Conservation (phyloP, 37 sponge, comb jelly and placozoan genomes). For the Spongia lamella region DNA sequence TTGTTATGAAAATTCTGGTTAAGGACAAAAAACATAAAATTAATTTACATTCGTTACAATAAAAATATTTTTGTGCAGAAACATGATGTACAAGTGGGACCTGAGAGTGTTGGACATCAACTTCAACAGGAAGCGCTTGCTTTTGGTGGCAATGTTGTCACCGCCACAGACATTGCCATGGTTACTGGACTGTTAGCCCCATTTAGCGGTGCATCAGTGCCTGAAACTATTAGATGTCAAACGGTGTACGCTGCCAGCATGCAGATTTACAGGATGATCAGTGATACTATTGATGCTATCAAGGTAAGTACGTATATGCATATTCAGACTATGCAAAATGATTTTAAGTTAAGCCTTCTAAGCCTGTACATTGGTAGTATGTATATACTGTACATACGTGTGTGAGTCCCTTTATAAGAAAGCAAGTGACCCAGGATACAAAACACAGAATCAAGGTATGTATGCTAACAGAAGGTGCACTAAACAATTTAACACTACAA, state of each 20-base stretch:
- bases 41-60: too few species aligned
- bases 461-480: too few species aligned
- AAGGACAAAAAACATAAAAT: too few species aligned
- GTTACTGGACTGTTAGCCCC: slow-evolving; percentile 44
- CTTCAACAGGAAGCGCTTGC: slow-evolving; percentile 46
- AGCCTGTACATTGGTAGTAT: too few species aligned
- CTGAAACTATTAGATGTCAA: neutral
- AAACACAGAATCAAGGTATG: too few species aligned
- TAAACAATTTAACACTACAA: too few species aligned
- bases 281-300: slow-evolving; percentile 59
- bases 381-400: neutral
- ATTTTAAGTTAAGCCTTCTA: too few species aligned
- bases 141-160: slow-evolving; percentile 72
- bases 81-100: slow-evolving; percentile 46
- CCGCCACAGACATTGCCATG: slow-evolving; percentile 81
- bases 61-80: neutral
- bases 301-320: slow-evolving; percentile 57
- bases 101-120: slow-evolving; percentile 62
- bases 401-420: too few species aligned
- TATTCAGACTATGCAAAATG: too few species aligned
- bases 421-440: too few species aligned
- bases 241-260: slow-evolving; percentile 50
- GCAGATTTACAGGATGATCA: slow-evolving; percentile 54
- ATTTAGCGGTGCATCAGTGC: too few species aligned
- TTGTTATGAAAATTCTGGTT: too few species aligned